Percentiles rank a stretch among this genome's conserved stretches.
Conservation (phyloP, 2,888 invertebrate genomes). For the Amphimallon solstitiale region DNA sequence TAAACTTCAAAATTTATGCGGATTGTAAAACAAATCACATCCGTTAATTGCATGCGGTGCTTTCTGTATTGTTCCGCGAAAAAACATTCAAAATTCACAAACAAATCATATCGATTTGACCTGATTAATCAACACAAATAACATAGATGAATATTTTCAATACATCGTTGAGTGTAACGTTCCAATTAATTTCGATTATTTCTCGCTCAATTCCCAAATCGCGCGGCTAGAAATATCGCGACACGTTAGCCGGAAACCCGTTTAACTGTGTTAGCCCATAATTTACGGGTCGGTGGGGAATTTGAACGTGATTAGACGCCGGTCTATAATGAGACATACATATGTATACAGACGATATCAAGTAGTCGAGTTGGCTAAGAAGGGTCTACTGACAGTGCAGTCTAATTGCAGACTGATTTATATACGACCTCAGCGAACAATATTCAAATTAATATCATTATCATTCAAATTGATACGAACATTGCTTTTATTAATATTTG, state of each 20-base stretch:
- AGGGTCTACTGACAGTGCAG: conserved; percentile 53
- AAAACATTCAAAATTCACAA: no score
- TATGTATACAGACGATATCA: conserved; percentile 58
- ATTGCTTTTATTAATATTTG: conserved; percentile 37
- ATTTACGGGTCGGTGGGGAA: conserved; percentile 45
- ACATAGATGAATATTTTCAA: conserved; percentile 9
- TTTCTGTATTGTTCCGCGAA: no score
- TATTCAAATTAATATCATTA: conserved; percentile 55
- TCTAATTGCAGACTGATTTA: conserved; percentile 51
- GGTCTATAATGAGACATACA: conserved; percentile 59
- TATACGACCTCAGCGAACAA: conserved; percentile 50
- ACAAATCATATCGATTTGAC: no score
- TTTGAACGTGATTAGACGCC: conserved; percentile 59
- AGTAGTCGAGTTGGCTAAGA: conserved; percentile 54
- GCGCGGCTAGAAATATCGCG: conserved; percentile 26
- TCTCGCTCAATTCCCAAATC: conserved; percentile 26
- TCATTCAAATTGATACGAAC: conserved; percentile 52
- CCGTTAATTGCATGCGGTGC: no score
- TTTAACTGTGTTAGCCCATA: conserved; percentile 23
- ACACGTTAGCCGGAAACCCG: conserved; percentile 25
- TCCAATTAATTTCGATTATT: conserved; percentile 33
- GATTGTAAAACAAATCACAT: no score
- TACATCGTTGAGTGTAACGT: conserved; percentile 13
- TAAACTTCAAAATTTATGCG: no score
- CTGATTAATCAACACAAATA: no score